Conservation (phyloP, 2,797 vertebrate species). For the Megalops cyprinoides region DNA sequence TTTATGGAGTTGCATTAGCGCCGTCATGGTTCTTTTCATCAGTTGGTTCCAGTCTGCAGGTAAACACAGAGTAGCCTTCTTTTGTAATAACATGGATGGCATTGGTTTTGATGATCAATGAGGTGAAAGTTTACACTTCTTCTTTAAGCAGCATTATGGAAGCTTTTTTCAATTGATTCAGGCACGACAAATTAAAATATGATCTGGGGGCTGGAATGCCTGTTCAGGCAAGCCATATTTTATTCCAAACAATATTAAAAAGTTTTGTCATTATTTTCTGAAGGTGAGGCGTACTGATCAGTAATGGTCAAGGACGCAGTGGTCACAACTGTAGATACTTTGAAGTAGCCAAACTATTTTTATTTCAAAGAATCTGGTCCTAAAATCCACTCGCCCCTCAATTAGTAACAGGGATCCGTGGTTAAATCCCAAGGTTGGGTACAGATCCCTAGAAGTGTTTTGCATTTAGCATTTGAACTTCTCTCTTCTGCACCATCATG, state of each 20-base stretch:
- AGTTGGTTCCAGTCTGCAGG: slow-evolving; percentile 76
- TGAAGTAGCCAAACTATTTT: not conserved
- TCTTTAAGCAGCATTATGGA: not conserved
- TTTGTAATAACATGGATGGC: not conserved
- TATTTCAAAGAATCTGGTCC: not conserved
- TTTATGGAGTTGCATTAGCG: slow-evolving; percentile 78
- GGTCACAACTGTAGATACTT: not conserved
- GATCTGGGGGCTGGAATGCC: not conserved
- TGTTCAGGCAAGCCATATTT: no score
- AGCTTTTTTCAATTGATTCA: not conserved
- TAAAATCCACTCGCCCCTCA: not conserved
- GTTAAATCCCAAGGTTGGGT: not conserved
- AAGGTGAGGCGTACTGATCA: no score
- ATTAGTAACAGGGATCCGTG: not conserved
- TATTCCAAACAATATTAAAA: no score
- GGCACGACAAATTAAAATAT: no score
- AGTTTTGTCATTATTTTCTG: no score
- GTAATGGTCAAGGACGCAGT: not conserved
- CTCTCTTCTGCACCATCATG: slow-evolving; percentile 67
- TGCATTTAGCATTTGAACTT: slow-evolving; percentile 80
- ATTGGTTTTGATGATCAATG: not conserved
- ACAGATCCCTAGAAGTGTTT: slow-evolving; percentile 56
- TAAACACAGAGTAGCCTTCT: slow-evolving; percentile 33
- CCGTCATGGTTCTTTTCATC: slow-evolving; percentile 81
- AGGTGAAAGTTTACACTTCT: not conserved